Conservation (phyloP, 2,113 vertebrate genomes). For the Rhipidura dahli region DNA sequence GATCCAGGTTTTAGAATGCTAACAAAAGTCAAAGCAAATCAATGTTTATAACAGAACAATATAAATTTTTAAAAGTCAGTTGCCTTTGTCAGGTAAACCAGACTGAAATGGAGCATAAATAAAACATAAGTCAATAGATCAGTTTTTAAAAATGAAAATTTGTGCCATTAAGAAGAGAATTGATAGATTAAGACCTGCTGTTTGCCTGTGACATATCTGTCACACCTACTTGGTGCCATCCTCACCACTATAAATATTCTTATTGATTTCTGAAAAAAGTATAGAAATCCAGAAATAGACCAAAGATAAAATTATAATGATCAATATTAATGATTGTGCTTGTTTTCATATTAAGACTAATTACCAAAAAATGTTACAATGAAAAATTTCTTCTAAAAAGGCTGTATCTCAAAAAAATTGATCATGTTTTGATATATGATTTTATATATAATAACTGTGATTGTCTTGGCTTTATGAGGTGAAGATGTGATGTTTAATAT, state of each 20-base stretch:
- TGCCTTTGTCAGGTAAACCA: background rate
- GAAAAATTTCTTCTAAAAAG: background rate
- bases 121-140: background rate
- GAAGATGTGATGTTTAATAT: background rate
- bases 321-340: background rate
- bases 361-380: background rate
- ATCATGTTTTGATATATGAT: background rate
- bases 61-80: background rate
- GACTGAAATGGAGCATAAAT: background rate
- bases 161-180: fast-evolving
- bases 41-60: background rate
- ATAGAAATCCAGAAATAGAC: background rate
- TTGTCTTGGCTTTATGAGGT: background rate
- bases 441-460: background rate
- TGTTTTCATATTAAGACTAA: background rate
- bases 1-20: background rate
- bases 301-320: background rate
- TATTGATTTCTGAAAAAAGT: background rate
- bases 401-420: background rate
- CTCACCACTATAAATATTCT: background rate
- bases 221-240: background rate
- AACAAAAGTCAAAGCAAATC: background rate
- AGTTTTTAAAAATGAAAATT: background rate
- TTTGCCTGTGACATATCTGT: background rate
- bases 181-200: background rate